Conservation (phyloP, 1,140 invertebrate genomes). For the Penaeus chinensis region DNA sequence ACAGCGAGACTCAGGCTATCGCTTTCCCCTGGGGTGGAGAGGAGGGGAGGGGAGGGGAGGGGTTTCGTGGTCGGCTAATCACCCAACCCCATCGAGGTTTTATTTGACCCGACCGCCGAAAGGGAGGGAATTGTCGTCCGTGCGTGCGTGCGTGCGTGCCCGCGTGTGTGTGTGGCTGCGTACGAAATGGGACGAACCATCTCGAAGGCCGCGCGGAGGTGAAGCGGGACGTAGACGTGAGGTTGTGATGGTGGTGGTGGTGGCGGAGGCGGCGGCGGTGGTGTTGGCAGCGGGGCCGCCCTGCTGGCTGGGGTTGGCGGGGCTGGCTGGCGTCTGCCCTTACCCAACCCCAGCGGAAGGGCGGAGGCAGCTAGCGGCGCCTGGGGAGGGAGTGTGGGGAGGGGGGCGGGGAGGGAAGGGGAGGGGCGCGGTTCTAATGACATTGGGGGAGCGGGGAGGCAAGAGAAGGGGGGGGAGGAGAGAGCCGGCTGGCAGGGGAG, state of each 20-base stretch:
- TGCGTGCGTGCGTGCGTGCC: too few species aligned
- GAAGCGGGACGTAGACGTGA: too few species aligned
- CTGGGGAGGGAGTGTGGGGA: not conserved
- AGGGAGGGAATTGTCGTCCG: not conserved
- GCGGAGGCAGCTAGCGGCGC: not conserved
- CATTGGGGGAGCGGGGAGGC: not conserved
- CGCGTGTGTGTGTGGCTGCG: too few species aligned
- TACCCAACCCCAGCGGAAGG: not conserved
- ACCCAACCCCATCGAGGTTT: too few species aligned
- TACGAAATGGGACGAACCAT: too few species aligned
- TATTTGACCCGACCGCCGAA: not conserved
- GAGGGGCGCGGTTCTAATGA: not conserved
- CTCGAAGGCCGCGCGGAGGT: too few species aligned
- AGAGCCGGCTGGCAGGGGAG: not conserved
- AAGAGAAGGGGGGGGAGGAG: not conserved
- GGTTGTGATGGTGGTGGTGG: too few species aligned
- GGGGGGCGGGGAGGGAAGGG: not conserved
- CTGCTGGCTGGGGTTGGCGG: constrained; percentile 3
- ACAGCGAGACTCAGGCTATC: too few species aligned
- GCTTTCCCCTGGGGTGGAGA: not conserved
- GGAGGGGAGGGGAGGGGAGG: not conserved
- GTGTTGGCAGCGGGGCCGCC: constrained; percentile 2
- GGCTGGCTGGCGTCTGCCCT: not conserved
- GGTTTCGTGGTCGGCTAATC: not conserved
- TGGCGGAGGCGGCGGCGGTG: not conserved